Evolutionary conservation across 2,113 vertebrate species (phyloP), one percentile per base, ranked within the genome.

Genomic region (Clarias gariepinus): DNA sequence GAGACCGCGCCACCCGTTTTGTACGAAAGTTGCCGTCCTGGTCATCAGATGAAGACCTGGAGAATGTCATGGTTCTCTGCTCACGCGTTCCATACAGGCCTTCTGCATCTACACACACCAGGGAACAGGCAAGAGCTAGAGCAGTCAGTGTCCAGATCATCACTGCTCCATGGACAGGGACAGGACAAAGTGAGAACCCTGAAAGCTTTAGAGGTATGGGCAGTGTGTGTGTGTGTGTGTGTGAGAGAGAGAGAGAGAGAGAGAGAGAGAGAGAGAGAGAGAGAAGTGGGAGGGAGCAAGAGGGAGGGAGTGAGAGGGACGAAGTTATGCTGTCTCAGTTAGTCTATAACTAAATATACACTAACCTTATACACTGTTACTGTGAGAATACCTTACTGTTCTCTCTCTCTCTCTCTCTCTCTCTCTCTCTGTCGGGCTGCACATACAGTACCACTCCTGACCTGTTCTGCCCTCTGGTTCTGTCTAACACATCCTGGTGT

Each of bases 31-130:
- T 71, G 7, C 68, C 61, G 81, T 16, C 66, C 47, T 33, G 89
- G n/a, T 63, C 89, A 33, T 86, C 82, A 23, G 52, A 80, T 87
- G 63, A 76, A 58, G 89, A 60, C 85, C 92, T 89, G 61, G 58
- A 90, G 87, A 94, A 91, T 83, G 91, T 90, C 86, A 82, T 76
- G 3, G 90, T 92, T 84, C 85, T 90, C 52, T 79, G 83, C 28
- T 60, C 36, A 47, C 66, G 79, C 16, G 83, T 79, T 19, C 69
- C 87, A 33, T 86, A 52, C 33, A 16, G 30, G 60, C 28, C 66
- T 66, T 63, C 76, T 58, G 84, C 63, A 0, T 23, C 1, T 5
- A 12, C n/a, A 18, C 85, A 4, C 21, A 86, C 47, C 82, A 87
- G 63, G 25, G 85, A 74, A 18, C 63, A 88, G 36, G 52, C 82